These are phyloP conservation scores for Pandemis cinnamomeana DNA, from an alignment of 2,888 invertebrate species.

Conservation along the genomic window DNA sequence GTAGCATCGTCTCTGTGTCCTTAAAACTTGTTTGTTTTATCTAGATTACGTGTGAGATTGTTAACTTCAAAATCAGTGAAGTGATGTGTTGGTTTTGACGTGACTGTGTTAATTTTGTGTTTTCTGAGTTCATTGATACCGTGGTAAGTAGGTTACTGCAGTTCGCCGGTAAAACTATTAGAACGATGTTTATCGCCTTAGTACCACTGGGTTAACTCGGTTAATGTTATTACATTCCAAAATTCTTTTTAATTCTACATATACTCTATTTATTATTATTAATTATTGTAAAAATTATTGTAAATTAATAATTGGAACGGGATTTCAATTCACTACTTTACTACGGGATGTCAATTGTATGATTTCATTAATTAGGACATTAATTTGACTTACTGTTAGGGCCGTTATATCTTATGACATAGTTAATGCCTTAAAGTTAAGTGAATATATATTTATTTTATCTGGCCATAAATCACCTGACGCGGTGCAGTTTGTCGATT, in stretches of 20 bases:
- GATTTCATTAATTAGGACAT: too few species aligned
- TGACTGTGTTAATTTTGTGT: conserved; percentile 37
- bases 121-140: conserved; percentile 33
- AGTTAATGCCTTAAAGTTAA: too few species aligned
- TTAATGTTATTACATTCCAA: background rate
- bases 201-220: background rate
- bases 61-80: conserved; percentile 31
- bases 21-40: conserved; percentile 4
- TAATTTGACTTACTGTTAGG: too few species aligned
- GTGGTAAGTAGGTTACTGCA: conserved; percentile 38
- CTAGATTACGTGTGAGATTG: conserved; percentile 20
- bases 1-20: conserved; percentile 12
- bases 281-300: too few species aligned
- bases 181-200: background rate
- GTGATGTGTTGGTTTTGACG: conserved; percentile 34
- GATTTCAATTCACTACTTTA: too few species aligned
- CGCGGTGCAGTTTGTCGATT: conserved; percentile 47
- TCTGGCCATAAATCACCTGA: conserved; percentile 15
- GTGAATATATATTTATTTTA: too few species aligned
- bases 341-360: too few species aligned
- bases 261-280: too few species aligned
- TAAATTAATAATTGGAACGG: too few species aligned
- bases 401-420: too few species aligned
- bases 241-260: background rate
- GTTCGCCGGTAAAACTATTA: conserved; percentile 16